phyloP scores from a whole-genome alignment of 2,113 vertebrate species.

The Zosterops japonicus region DNA sequence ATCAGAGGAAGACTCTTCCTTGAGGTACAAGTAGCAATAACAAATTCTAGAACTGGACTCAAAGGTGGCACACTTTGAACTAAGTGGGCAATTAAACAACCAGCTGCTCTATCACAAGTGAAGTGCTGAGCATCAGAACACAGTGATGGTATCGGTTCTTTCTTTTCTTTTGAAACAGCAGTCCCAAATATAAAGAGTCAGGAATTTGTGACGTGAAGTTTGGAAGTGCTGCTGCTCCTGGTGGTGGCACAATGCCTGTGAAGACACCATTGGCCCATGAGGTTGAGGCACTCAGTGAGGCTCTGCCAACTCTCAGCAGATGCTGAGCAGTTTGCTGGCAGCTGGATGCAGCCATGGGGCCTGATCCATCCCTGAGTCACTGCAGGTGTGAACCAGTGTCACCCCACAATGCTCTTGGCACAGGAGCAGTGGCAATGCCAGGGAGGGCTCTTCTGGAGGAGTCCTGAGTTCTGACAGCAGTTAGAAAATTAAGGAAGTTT shows the following conservation, averaged over 20 bases:
- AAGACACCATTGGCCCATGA: fast-evolving
- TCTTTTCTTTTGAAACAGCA: background rate
- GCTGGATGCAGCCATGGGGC: background rate
- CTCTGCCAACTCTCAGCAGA: background rate
- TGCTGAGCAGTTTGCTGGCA: background rate
- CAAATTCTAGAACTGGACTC: background rate
- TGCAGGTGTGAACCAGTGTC: background rate
- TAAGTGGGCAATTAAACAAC: background rate
- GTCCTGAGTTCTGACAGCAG: background rate
- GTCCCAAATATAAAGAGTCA: background rate
- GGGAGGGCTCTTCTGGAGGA: background rate
- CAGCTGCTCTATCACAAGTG: background rate
- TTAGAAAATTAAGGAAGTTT: background rate
- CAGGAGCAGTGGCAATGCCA: background rate
- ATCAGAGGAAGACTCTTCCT: background rate
- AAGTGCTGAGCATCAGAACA: background rate
- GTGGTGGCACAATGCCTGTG: background rate
- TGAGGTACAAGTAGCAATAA: background rate
- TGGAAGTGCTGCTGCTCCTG: background rate
- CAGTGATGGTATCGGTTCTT: fast-evolving
- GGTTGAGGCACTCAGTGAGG: background rate
- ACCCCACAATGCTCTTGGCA: background rate
- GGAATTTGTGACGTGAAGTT: background rate
- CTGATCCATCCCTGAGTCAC: background rate
- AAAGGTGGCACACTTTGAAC: background rate